These are phyloP conservation scores for Chaetura pelagica DNA, from an alignment of 2,113 vertebrate genomes.

Conservation along the genomic window DNA sequence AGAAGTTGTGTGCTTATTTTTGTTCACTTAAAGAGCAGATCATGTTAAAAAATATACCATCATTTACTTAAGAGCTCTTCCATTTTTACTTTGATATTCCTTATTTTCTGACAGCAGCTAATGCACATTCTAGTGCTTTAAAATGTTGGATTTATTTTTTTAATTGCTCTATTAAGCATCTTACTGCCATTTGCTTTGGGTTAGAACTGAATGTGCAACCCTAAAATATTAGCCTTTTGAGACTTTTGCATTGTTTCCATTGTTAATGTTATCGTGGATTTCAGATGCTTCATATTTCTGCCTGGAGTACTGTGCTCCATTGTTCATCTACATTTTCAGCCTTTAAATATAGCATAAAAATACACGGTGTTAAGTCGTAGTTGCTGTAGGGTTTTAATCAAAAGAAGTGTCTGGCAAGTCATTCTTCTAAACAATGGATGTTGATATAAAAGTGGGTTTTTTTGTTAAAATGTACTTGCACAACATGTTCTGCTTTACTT, in stretches of 20 bases:
- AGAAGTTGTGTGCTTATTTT: constrained; percentile 10
- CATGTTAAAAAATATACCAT: constrained; percentile 12
- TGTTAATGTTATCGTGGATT: not conserved
- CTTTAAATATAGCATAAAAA: not conserved
- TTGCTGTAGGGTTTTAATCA: constrained; percentile 44
- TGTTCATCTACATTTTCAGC: constrained; percentile 3
- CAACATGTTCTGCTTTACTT: not conserved
- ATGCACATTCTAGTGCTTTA: not conserved
- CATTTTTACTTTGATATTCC: constrained; percentile 12
- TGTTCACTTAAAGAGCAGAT: not conserved
- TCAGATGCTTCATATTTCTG: constrained; percentile 1
- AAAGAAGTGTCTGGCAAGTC: not conserved
- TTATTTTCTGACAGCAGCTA: constrained; percentile 26
- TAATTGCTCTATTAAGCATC: constrained; percentile 26
- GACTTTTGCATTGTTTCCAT: not conserved
- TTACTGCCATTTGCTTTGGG: not conserved
- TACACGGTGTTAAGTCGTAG: not conserved
- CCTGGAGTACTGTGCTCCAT: not conserved
- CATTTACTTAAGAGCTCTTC: constrained; percentile 15
- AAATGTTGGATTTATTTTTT: constrained; percentile 32
- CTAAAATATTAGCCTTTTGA: constrained; percentile 17
- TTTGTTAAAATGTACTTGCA: constrained; percentile 10
- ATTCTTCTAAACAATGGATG: not conserved
- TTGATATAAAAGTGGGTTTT: not conserved
- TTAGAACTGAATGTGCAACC: not conserved